Evolutionary conservation across 2,797 vertebrate genomes (phyloP).

Genomic region (Podarcis siculus): DNA sequence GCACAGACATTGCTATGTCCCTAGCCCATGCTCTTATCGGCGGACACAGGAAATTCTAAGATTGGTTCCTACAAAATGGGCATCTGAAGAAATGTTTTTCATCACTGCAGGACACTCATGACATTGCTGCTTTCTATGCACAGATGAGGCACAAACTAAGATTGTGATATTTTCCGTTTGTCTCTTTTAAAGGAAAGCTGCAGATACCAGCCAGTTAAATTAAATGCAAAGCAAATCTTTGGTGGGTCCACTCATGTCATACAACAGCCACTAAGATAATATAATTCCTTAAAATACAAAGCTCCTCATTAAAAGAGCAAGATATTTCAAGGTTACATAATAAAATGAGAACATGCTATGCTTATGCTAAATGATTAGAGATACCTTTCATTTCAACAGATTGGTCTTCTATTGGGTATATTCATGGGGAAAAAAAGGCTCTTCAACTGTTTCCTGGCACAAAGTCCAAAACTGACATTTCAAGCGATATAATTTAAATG

Average conservation of each 20-base stretch:
- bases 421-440: conserved; percentile 77
- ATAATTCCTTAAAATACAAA: conserved; percentile 73
- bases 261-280: conserved; percentile 61
- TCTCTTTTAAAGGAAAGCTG: conserved; percentile 41
- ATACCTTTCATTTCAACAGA: conserved; percentile 83
- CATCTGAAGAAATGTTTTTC: conserved; percentile 35
- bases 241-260: conserved; percentile 32
- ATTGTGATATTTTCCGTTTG: not conserved
- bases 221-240: conserved; percentile 63
- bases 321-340: conserved; percentile 81
- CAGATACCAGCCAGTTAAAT: conserved; percentile 53
- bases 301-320: conserved; percentile 76
- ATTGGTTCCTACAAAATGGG: conserved; percentile 25
- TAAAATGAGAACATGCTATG: conserved; percentile 78
- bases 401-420: conserved; percentile 79
- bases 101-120: not conserved
- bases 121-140: not conserved
- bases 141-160: conserved; percentile 39
- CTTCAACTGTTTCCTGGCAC: conserved; percentile 79
- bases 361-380: conserved; percentile 81
- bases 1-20: not conserved
- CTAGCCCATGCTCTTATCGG: not conserved
- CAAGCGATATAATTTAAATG: conserved; percentile 83
- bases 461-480: conserved; percentile 81
- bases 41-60: not conserved